Evolutionary conservation across 1,140 invertebrate species (phyloP).

Genomic region (Contarinia nasturtii): DNA sequence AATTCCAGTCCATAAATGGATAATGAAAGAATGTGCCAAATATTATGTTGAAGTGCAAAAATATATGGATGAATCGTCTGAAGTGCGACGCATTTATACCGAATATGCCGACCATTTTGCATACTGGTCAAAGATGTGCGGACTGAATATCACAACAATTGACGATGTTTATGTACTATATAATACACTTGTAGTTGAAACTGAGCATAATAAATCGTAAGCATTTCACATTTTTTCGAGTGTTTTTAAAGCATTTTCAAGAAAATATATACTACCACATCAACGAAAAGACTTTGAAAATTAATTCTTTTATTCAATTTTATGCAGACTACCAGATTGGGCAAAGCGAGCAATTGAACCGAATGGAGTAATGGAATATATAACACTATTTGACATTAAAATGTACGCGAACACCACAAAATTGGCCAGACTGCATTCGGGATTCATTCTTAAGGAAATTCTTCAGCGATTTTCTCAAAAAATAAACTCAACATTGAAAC

Average conservation of each 20-base stretch:
- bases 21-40: conserved; percentile 38
- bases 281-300: too few relatives aligned
- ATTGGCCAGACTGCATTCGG: too few relatives aligned
- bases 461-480: too few relatives aligned
- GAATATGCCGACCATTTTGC: conserved; percentile 43
- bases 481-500: too few relatives aligned
- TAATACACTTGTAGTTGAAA: conserved; percentile 52
- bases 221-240: too few relatives aligned
- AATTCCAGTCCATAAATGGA: conserved; percentile 66
- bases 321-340: conserved; percentile 53
- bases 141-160: conserved; percentile 28
- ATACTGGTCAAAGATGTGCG: conserved; percentile 32
- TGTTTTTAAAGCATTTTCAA: conserved; percentile 13
- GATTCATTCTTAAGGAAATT: too few relatives aligned
- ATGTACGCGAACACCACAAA: too few relatives aligned
- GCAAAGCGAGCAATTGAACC: conserved; percentile 31
- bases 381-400: too few relatives aligned
- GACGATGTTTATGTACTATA: conserved; percentile 30
- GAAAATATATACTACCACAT: conserved; percentile 41
- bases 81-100: conserved; percentile 33
- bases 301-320: too few relatives aligned
- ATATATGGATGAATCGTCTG: conserved; percentile 28
- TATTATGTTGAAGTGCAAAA: conserved; percentile 35
- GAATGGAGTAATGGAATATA: conserved; percentile 14
- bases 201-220: conserved; percentile 9